Conservation (phyloP, 1,140 invertebrate genomes). For the Dreissena polymorpha region DNA sequence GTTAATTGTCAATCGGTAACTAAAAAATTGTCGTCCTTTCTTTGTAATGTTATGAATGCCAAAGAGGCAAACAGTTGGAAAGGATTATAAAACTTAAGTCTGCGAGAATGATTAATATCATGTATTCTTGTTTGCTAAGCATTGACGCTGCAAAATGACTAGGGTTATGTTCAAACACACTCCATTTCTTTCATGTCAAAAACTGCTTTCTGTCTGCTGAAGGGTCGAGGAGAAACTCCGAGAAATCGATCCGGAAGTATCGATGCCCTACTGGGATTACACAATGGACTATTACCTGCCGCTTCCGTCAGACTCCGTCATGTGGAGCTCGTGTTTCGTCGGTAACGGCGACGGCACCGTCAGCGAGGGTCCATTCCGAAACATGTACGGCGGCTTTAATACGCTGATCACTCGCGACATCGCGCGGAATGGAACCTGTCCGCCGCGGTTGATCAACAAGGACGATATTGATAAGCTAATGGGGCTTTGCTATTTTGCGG, state of each 20-base stretch:
- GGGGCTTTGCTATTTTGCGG: not conserved
- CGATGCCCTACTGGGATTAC: slow-evolving; percentile 17
- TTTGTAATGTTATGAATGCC: no score
- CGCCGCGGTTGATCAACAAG: not conserved
- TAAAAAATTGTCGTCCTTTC: no score
- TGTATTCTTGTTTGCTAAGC: no score
- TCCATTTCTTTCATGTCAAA: no score
- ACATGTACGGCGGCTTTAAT: not conserved
- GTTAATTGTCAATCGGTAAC: no score
- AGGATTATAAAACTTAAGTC: no score
- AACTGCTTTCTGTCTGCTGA: no score
- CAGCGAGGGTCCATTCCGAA: not conserved
- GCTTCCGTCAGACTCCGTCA: not conserved
- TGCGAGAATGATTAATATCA: no score
- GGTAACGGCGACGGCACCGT: not conserved
- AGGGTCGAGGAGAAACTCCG: slow-evolving; percentile 15
- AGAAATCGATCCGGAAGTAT: slow-evolving; percentile 6
- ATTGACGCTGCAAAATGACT: no score
- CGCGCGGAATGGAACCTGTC: not conserved
- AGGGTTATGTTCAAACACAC: no score
- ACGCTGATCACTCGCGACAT: not conserved
- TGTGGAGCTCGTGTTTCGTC: not conserved
- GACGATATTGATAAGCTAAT: not conserved
- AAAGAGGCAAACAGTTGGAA: no score
- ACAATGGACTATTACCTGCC: slow-evolving; percentile 6